Evolutionary conservation across 2,797 vertebrate species (phyloP).

Genomic region (Micropoecilia bifurca): DNA sequence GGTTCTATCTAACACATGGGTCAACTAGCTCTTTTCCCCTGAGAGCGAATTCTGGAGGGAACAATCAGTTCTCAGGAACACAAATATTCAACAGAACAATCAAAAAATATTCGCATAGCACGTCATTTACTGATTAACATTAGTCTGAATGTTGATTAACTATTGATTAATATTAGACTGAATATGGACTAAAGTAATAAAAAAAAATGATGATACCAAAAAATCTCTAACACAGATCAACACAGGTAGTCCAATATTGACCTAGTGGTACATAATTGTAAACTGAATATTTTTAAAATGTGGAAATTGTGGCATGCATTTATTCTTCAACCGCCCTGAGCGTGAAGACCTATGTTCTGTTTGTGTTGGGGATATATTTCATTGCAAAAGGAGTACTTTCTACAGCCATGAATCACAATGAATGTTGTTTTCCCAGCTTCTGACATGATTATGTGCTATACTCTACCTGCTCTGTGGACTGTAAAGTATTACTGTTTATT

Average conservation of each 20-base stretch:
- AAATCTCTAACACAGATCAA: too few relatives aligned
- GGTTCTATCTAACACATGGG: too few relatives aligned
- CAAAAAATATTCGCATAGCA: too few relatives aligned
- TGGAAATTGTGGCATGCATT: neutral
- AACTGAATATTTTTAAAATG: neutral
- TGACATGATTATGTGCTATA: neutral
- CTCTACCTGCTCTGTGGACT: neutral
- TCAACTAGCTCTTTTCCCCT: too few relatives aligned
- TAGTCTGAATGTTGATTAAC: too few relatives aligned
- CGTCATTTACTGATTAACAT: too few relatives aligned
- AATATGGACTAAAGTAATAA: too few relatives aligned
- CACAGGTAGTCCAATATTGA: neutral
- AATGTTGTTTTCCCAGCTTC: neutral
- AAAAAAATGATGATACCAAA: too few relatives aligned
- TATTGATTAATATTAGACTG: too few relatives aligned
- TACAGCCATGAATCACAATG: neutral
- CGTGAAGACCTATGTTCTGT: neutral
- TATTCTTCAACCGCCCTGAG: neutral
- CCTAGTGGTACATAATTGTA: neutral
- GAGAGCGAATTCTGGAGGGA: too few relatives aligned
- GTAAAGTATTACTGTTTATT: neutral
- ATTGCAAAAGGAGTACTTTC: neutral
- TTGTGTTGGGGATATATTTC: neutral
- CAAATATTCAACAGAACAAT: too few relatives aligned
- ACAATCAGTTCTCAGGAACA: too few relatives aligned